Base-by-base conservation (phyloP, 2,888 invertebrate genomes). In the Hemithea aestivaria region DNA sequence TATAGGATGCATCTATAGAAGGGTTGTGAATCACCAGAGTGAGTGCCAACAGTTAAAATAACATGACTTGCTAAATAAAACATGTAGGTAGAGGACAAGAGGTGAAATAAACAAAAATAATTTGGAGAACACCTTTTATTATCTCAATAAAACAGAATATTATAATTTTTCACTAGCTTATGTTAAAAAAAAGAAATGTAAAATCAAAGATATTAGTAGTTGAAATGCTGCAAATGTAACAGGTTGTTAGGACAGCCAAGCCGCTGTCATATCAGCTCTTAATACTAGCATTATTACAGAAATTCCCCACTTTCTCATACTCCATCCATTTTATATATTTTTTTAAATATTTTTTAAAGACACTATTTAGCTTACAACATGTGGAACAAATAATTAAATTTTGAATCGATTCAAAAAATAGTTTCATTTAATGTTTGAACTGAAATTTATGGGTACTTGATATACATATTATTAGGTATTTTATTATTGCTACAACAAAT, bases 61-160 rank as follows among this genome's bases (percentile, higher is more conserved):
- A 64, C 64, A 67, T 80, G 78, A 81, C 76, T 80, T 76, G 75
- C 78, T 62, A 55, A 66, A 62, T 56, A 53, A 44, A 6, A 44
- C 26, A 53, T 45, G 73, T 73, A 66, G 72, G 71, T 45, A 60
- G 43, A 32, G 29, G 44, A 48, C 58, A 12, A 3, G 28, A 30
- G 56, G 51, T 61, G 54, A 77, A 71, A 54, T 53, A 78, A 79
- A 78, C 72, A 75, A 69, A 59, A 62, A 57, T 65, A 56, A 65
- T 43, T 67, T 65, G 66, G 76, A 77, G 83, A 81, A 83, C 78
- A 76, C 70, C 68, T 75, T 83, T 85, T 80, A 79, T 83, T 78
- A 71, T 81, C 72, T 81, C 74, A 78, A 71, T 81, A 83, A 83
- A 87, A 85, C 84, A 82, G 79, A 80, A 82, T 80, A 74, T 80